These are phyloP conservation scores for Eristalis arbustorum DNA, from an alignment of 2,888 invertebrate species.

Conservation along the genomic window DNA sequence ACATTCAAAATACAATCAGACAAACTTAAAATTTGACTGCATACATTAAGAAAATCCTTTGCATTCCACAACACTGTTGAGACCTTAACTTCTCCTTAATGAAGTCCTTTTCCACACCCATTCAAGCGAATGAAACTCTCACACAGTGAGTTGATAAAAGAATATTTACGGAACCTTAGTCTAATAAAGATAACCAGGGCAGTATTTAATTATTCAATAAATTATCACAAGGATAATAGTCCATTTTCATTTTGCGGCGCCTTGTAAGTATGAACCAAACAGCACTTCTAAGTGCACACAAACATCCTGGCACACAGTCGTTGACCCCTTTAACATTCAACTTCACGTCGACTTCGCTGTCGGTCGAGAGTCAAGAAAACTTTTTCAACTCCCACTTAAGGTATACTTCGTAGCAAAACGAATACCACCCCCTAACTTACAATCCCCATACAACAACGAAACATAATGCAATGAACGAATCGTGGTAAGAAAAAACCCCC, in stretches of 20 bases:
- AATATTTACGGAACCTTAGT: not conserved
- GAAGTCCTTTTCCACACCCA: not conserved
- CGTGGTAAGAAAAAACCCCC: constrained; percentile 38
- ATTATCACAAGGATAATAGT: constrained; percentile 73
- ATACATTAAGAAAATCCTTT: not conserved
- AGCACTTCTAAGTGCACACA: not conserved
- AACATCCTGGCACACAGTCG: constrained; percentile 11
- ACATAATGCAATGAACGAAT: constrained; percentile 32
- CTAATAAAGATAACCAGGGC: not conserved
- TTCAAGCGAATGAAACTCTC: not conserved
- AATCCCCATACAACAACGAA: constrained; percentile 3
- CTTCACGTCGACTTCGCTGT: not conserved
- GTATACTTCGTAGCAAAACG: constrained; percentile 11
- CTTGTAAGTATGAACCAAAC: not conserved
- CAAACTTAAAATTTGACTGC: not conserved
- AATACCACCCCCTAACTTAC: not conserved
- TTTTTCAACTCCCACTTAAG: constrained; percentile 11
- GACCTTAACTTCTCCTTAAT: not conserved
- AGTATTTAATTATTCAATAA: constrained; percentile 72
- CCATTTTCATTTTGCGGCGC: constrained; percentile 46
- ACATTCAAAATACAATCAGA: not conserved
- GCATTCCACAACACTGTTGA: not conserved
- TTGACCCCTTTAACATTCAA: constrained; percentile 28
- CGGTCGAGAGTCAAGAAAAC: constrained; percentile 29
- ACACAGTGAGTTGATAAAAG: not conserved